Evolutionary conservation across 2,888 invertebrate species (phyloP), one percentile per base, ranked within the genome.

Genomic region (Drosophila prostipennis): DNA sequence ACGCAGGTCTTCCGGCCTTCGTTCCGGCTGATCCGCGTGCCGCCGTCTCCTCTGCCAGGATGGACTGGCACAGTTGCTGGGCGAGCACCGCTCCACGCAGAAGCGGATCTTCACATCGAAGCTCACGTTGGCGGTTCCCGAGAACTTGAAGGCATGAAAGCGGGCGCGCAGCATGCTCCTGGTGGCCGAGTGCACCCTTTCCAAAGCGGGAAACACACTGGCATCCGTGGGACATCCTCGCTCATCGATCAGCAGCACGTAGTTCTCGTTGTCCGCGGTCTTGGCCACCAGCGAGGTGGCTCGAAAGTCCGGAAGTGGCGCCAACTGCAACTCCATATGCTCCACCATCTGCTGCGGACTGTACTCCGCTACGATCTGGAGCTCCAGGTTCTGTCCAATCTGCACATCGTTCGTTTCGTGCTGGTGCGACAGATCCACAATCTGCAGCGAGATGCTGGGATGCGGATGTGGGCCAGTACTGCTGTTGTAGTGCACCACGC

Each of bases 71-170:
- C 93, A 94, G 74, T 93, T 91, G 7, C 96, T 95, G 83, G 94
- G 93, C 19, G 93, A 93, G 89, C 97, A 97, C 1, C 67, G 74
- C 2, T 93, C 92, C n/a, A 94, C 92, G 88, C 97, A 98, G 90
- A 96, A 97, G 73, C 96, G 95, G 11, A 97, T 95, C 91, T 96
- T 95, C 2, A 97, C 95, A 80, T 96, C 95, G 89, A 98, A 97
- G 72, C 95, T 93, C 0, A 97, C 96, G 6, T 96, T 93, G 34
- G 96, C 95, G n/a, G 97, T 96, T 11, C 95, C 95, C 0, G 96
- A 95, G 92, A 98, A 98, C 74, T 97, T 96, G 91, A 98, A 98
- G 0, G 97, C 97, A 87, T 96, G 95, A 91, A 97, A 97, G 19
- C 93, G 93, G 4, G 94, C 94, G 0, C 93, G 91, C 16, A 96